These are phyloP conservation scores for Anarrhichthys ocellatus DNA, from an alignment of 2,113 vertebrate species.

Conservation along the genomic window DNA sequence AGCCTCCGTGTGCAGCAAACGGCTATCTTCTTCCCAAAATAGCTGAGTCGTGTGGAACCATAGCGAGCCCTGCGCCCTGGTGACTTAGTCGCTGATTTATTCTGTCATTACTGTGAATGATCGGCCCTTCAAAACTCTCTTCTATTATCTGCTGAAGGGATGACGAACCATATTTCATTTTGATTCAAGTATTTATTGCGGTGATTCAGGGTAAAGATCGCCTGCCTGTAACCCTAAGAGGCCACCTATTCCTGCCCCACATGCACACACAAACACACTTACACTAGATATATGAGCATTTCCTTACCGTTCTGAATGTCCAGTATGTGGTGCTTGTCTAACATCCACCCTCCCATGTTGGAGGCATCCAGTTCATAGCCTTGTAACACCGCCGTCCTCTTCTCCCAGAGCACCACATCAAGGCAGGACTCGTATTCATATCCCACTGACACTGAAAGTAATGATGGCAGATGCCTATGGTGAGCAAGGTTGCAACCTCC, in stretches of 20 bases:
- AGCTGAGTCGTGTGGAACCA: slow-evolving; percentile 76
- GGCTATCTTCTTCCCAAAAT: slow-evolving; percentile 82
- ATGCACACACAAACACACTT: slow-evolving; percentile 16
- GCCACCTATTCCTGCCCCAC: slow-evolving; percentile 62
- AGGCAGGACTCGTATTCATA: slow-evolving; percentile 98
- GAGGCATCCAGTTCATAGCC: slow-evolving; percentile 96
- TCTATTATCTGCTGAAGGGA: slow-evolving; percentile 84
- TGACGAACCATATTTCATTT: slow-evolving; percentile 83
- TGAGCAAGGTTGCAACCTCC: slow-evolving; percentile 56
- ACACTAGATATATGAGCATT: neutral
- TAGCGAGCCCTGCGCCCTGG: slow-evolving; percentile 73
- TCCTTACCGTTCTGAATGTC: slow-evolving; percentile 95
- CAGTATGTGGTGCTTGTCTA: slow-evolving; percentile 95
- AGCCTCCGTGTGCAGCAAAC: slow-evolving; percentile 78
- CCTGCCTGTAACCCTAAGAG: slow-evolving; percentile 73
- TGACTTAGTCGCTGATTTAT: slow-evolving; percentile 86
- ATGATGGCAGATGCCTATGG: slow-evolving; percentile 46
- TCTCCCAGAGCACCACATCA: slow-evolving; percentile 96
- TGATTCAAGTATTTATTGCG: slow-evolving; percentile 86
- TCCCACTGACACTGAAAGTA: slow-evolving; percentile 93
- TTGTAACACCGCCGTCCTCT: slow-evolving; percentile 91
- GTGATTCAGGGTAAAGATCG: slow-evolving; percentile 79
- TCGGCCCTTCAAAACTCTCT: slow-evolving; percentile 86
- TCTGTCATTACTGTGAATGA: slow-evolving; percentile 89
- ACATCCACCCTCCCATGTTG: slow-evolving; percentile 95